Evolutionary conservation across 2,888 invertebrate genomes (phyloP), one percentile per base, ranked within the genome.

Genomic region (Embidobia sp.): DNA sequence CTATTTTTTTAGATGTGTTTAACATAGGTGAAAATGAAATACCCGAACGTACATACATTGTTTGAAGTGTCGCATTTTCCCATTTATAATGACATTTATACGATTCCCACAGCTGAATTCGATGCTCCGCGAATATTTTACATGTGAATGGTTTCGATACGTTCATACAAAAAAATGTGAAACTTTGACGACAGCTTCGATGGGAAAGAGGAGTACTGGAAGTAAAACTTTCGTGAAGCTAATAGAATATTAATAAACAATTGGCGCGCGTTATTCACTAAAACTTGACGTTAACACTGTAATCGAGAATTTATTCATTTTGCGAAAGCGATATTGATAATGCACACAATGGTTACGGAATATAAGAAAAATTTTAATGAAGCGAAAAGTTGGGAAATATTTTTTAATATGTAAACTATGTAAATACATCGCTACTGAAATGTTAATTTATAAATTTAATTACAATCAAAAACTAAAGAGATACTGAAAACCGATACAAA

Each of bases 61-160:
- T 72, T 72, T 72, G 48, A 63, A 53, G 55, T 53, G 44, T 72
- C 63, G 49, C 63, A 40, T 63, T 72, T 63, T 18, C 40, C 44
- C 33, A 37, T 72, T 64, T 49, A 72, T 49, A 55, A 55, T 57
- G 63, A 63, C 72, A 49, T 63, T 63, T 55, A 53, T 48, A 48
- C 57, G 49, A 72, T 55, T 72, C 42, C 40, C 57, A 42, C 63
- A 37, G 40, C 57, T 51, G 53, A 72, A 72, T 55, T 57, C 63
- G 49, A 72, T 64, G 53, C 46, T 33, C 51, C 44, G 42, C 55
- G 33, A 48, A 64, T 64, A 63, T 72, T 64, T 64, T 49, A 55
- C 49, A 42, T 40, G 16, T 33, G 63, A 72, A 40, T 64, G 40
- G 40, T 31, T 55, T 15, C 6, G 27, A 11, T 70, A 29, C 29